Evolutionary conservation across 2,113 vertebrate genomes (phyloP).

Genomic region (Tonatia bakeri): DNA sequence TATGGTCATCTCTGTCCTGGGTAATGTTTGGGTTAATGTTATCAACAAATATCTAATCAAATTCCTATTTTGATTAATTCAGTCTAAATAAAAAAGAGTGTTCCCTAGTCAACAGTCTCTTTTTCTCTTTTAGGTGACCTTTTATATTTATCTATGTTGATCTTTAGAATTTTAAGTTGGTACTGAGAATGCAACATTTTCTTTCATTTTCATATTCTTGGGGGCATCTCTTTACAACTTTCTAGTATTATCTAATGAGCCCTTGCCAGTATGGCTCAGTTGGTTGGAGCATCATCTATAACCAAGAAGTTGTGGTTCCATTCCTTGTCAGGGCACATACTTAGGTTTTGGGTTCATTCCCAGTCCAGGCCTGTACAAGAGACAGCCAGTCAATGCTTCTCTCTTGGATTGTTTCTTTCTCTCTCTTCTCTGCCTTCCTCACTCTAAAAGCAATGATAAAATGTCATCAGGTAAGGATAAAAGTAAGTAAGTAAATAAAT

Average conservation of each 20-base stretch:
- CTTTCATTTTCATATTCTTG: slow-evolving; percentile 3
- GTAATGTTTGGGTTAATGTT: not conserved
- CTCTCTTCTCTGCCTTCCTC: too few species aligned
- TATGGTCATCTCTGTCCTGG: not conserved
- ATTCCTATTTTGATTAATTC: slow-evolving; percentile 18
- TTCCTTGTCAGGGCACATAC: too few species aligned
- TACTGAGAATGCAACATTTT: not conserved
- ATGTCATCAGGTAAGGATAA: too few species aligned
- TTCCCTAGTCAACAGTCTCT: not conserved
- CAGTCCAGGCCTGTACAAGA: too few species aligned
- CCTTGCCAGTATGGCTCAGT: too few species aligned
- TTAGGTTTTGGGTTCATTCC: too few species aligned
- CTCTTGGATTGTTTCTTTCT: too few species aligned
- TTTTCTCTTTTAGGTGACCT: not conserved
- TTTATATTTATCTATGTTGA: slow-evolving; percentile 21
- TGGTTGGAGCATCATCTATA: too few species aligned
- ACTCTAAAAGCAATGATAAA: too few species aligned
- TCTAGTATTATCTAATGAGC: not conserved
- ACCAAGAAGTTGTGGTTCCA: too few species aligned
- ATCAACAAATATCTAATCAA: not conserved
- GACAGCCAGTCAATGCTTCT: too few species aligned
- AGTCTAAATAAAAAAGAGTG: slow-evolving; percentile 3
- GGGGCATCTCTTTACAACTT: not conserved
- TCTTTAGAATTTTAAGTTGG: not conserved
- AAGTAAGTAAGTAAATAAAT: too few species aligned